Conservation (phyloP, 2,113 vertebrate species). For the Channa argus region DNA sequence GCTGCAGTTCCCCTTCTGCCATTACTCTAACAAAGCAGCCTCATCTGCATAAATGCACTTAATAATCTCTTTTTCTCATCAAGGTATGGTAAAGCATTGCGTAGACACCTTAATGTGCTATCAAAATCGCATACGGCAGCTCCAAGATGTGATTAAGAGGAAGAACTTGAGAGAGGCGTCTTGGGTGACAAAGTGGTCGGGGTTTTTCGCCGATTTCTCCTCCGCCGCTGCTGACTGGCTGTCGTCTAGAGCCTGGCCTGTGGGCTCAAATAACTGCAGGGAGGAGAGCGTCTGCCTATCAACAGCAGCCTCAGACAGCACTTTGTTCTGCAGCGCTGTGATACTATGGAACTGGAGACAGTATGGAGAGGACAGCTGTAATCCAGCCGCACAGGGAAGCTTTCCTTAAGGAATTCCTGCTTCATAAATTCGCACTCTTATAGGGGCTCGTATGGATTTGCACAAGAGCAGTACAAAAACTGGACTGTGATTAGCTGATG, state of each 20-base stretch:
- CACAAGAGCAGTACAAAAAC: background rate
- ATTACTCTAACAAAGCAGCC: constrained; percentile 62
- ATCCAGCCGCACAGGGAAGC: background rate
- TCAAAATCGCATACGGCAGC: constrained; percentile 42
- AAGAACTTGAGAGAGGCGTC: constrained; percentile 57
- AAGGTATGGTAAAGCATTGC: constrained; percentile 10
- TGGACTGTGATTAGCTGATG: background rate
- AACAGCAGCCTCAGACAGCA: constrained; percentile 40
- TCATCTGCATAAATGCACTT: constrained; percentile 72
- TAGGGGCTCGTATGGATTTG: background rate
- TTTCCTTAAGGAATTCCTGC: background rate
- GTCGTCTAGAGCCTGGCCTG: constrained; percentile 46
- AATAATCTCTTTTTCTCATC: constrained; percentile 65
- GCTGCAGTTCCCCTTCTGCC: constrained; percentile 67
- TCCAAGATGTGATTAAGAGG: constrained; percentile 71
- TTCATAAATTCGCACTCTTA: background rate
- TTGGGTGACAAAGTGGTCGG: constrained; percentile 62
- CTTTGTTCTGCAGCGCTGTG: constrained; percentile 37
- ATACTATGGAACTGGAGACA: constrained; percentile 17
- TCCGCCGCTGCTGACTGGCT: constrained; percentile 57
- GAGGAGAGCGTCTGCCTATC: constrained; percentile 68
- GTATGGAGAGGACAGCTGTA: constrained; percentile 1
- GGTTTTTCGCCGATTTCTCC: constrained; percentile 39
- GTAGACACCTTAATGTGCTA: constrained; percentile 34
- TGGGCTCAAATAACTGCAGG: constrained; percentile 68